phyloP scores from a whole-genome alignment of 2,113 vertebrate genomes.

The Dunckerocampus dactyliophorus region DNA sequence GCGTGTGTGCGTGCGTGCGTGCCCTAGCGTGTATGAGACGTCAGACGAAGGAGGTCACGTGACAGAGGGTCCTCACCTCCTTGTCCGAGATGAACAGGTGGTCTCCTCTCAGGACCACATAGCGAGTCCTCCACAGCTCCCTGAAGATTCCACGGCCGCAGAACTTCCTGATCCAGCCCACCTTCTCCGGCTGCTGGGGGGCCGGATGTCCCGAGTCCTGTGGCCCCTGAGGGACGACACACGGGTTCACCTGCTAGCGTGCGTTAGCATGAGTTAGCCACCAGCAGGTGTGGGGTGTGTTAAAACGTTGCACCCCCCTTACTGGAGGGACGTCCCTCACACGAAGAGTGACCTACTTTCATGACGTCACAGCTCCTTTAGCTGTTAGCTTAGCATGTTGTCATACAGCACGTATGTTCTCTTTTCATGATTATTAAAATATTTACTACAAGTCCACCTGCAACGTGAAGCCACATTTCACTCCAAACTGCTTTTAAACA shows the following conservation, averaged over 20 bases:
- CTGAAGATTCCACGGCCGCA: constrained; percentile 94
- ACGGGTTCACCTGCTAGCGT: neutral
- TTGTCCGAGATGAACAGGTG: constrained; percentile 89
- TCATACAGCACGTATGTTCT: neutral
- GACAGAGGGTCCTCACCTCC: constrained; percentile 72
- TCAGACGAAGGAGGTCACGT: neutral
- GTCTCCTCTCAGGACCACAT: constrained; percentile 86
- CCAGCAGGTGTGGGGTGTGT: neutral
- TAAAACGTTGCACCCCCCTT: neutral
- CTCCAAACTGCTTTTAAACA: too few relatives aligned
- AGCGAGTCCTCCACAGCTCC: constrained; percentile 93
- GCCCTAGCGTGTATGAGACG: too few relatives aligned
- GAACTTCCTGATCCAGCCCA: constrained; percentile 94
- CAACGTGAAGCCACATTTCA: neutral
- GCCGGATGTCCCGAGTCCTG: constrained; percentile 75
- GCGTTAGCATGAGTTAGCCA: neutral
- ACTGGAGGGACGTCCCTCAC: neutral
- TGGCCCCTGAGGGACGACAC: constrained; percentile 67
- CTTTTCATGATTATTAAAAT: neutral
- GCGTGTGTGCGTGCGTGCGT: neutral
- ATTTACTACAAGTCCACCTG: neutral
- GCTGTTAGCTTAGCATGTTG: neutral
- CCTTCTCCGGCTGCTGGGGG: constrained; percentile 79
- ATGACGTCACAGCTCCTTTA: neutral
- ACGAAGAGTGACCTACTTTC: neutral